These are phyloP conservation scores for Dicerorhinus sumatrensis DNA, from an alignment of 2,113 vertebrate genomes.

Conservation along the genomic window DNA sequence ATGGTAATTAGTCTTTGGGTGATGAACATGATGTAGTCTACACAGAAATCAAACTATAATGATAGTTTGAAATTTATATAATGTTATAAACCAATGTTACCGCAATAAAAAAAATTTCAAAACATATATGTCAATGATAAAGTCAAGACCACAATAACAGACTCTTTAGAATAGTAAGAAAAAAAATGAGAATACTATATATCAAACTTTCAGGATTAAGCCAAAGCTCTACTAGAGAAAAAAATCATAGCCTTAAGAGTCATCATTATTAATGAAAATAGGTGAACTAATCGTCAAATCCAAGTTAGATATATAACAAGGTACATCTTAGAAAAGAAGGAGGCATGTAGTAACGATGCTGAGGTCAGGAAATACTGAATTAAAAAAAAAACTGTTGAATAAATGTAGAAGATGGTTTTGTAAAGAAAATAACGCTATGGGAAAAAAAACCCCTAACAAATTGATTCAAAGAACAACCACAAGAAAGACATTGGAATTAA, in stretches of 20 bases:
- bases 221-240: neutral
- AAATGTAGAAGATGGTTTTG: neutral
- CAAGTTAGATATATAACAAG: neutral
- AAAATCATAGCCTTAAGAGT: neutral
- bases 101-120: neutral
- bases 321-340: neutral
- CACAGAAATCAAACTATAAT: too few species aligned
- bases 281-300: neutral
- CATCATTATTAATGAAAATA: slow-evolving; percentile 1
- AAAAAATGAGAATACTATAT: neutral
- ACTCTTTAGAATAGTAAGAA: too few species aligned
- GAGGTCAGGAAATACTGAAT: neutral
- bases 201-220: neutral
- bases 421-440: neutral
- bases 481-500: neutral
- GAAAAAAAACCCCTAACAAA: neutral
- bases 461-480: neutral
- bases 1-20: too few species aligned
- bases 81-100: too few species aligned
- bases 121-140: too few species aligned
- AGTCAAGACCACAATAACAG: too few species aligned
- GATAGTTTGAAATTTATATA: too few species aligned
- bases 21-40: too few species aligned
- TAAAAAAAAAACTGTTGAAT: neutral
- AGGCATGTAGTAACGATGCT: neutral